phyloP scores from a whole-genome alignment of 2,113 vertebrate species.

The Mungos mungo region DNA sequence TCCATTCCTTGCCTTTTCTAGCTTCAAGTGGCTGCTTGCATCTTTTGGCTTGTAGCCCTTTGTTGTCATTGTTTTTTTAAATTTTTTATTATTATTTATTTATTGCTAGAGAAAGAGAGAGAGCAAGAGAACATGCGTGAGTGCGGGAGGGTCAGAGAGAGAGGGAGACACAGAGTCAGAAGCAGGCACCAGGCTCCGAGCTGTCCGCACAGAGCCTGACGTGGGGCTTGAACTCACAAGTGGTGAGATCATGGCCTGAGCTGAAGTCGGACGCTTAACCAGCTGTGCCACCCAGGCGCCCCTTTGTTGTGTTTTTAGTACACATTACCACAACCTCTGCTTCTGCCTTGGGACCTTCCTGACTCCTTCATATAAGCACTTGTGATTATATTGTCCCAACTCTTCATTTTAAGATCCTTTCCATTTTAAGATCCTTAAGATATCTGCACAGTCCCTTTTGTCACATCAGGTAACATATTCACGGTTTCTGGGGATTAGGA shows the following conservation, averaged over 20 bases:
- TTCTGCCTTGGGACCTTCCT: not conserved
- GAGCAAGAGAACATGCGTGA: too few relatives aligned
- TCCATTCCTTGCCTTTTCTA: not conserved
- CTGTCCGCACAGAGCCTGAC: too few relatives aligned
- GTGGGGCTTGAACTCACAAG: too few relatives aligned
- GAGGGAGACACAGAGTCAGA: too few relatives aligned
- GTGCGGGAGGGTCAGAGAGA: too few relatives aligned
- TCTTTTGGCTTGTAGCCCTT: not conserved
- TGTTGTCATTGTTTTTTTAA: not conserved
- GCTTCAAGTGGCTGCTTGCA: not conserved
- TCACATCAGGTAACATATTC: not conserved
- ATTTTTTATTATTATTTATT: not conserved
- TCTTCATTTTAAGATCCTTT: not conserved
- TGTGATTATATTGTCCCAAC: not conserved
- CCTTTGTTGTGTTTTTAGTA: not conserved
- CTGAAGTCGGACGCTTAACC: too few relatives aligned
- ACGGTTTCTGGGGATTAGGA: not conserved
- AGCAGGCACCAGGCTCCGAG: too few relatives aligned
- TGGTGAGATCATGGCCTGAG: too few relatives aligned
- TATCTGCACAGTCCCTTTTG: not conserved
- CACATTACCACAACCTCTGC: not conserved
- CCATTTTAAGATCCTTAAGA: not conserved
- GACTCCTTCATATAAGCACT: not conserved
- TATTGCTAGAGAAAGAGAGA: too few relatives aligned
- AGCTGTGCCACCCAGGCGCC: too few relatives aligned